A percentile compares a stretch with the other conserved stretches of the same genome.
Conservation (phyloP, 2,888 invertebrate species). For the Acrobasis repandana region DNA sequence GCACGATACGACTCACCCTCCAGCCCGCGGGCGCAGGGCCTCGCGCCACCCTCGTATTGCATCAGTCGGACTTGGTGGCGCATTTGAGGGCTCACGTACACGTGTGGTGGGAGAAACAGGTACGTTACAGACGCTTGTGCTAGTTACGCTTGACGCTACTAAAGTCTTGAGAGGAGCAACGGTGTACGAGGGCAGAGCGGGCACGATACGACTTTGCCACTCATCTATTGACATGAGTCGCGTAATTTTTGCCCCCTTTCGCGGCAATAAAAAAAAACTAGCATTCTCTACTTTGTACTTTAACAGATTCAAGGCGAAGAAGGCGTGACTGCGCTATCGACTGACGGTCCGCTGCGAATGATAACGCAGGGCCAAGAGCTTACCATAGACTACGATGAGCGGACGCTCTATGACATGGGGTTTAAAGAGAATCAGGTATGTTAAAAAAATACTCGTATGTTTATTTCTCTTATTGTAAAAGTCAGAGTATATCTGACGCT, state of each 20-base stretch:
- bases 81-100: conserved; percentile 96
- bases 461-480: background rate
- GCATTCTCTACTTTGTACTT: background rate
- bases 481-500: background rate
- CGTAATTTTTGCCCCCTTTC: no score
- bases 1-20: conserved; percentile 87
- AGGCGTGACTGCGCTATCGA: conserved; percentile 83
- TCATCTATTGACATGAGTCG: no score
- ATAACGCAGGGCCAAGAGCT: conserved; percentile 97
- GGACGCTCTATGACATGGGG: conserved; percentile 94
- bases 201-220: no score
- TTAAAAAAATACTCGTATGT: background rate
- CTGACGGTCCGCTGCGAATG: conserved; percentile 94
- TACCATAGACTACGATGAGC: conserved; percentile 95
- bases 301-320: conserved; percentile 76
- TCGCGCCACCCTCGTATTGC: conserved; percentile 90
- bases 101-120: conserved; percentile 94
- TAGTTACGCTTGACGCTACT: no score
- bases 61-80: conserved; percentile 94
- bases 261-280: no score
- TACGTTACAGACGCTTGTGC: no score
- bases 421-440: conserved; percentile 95
- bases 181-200: no score
- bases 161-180: no score
- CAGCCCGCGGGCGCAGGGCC: conserved; percentile 95